phyloP scores from a whole-genome alignment of 2,888 invertebrate genomes.

The Oithona nana region DNA sequence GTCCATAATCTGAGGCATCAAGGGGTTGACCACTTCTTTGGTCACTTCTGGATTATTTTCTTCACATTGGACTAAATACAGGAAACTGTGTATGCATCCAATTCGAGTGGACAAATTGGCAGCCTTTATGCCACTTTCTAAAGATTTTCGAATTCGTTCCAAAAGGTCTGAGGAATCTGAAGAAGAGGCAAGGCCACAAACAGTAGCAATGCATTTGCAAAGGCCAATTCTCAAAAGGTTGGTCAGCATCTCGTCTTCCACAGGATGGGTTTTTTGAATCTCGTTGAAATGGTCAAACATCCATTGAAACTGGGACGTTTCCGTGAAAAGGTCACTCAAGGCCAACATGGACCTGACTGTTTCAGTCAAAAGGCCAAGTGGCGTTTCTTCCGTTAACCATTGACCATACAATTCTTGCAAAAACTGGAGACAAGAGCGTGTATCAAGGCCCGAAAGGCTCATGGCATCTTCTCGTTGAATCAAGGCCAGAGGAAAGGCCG shows the following conservation, averaged over 20 bases:
- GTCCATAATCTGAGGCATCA: conserved; percentile 27
- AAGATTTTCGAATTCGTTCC: conserved; percentile 40
- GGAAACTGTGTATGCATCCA: conserved; percentile 42
- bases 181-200: conserved; percentile 2
- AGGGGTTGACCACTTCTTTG: conserved; percentile 25
- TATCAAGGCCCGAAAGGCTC: conserved; percentile 49
- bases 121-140: conserved; percentile 40
- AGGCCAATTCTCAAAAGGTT: conserved; percentile 32
- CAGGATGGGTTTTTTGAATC: conserved; percentile 40
- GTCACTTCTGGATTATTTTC: conserved; percentile 1
- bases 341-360: conserved; percentile 10
- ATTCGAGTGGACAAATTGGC: conserved; percentile 41
- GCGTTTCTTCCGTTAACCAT: conserved; percentile 31
- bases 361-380: conserved; percentile 5
- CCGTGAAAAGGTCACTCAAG: conserved; percentile 41
- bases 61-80: conserved; percentile 41
- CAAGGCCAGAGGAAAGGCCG: conserved; percentile 5
- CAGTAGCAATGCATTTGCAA: conserved; percentile 42
- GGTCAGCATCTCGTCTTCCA: conserved; percentile 52
- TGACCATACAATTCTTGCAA: conserved; percentile 74
- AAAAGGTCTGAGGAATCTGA: conserved; percentile 11
- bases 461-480: conserved; percentile 22
- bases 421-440: conserved; percentile 79
- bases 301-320: conserved; percentile 55
- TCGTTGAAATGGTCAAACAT: conserved; percentile 51